Evolutionary conservation across 2,888 invertebrate species (phyloP), one percentile per base, ranked within the genome.

Genomic region (Tachina grossa): DNA sequence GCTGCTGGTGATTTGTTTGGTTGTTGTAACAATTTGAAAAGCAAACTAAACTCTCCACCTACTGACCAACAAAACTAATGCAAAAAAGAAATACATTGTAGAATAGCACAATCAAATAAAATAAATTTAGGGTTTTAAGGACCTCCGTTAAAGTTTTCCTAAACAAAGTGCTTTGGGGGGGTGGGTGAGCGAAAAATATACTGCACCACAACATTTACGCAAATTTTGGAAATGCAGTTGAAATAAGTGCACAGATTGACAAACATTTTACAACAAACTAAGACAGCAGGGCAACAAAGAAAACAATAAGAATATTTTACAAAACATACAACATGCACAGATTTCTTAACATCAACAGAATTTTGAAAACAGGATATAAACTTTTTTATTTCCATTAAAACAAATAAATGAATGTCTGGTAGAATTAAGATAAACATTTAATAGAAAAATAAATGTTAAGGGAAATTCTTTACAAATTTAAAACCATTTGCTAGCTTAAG

Each of bases 181-280:
- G 43, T 8, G 16, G 59, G 22, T 22, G 22, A 8, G 10, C 45
- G 13, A 16, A 55, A 10, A 47, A n/a, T n/a, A 69, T 49, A 14
- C 19, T 63, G 41, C 41, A 63, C 16, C 41, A 71, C 45, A 72
- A 81, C 49, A 57, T 72, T 55, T 79, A n/a, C 8, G 45, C 68
- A 53, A 71, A 59, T 79, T 61, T 75, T 51, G 16, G 53, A 72
- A 83, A 74, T 86, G 76, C 80, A 83, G 8, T 71, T 80, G 63
- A 59, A 68, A 79, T 68, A 45, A 82, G 80, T 39, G 63, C 80
- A 84, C 88, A 87, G 87, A 86, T 87, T 88, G 88, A 85, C 84
- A 87, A 88, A 88, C 88, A 87, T 68, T 63, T 47, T 11, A 6
- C 59, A 71, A 71, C 61, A 59, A 79, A 71, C 65, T 65, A 66